Conservation (phyloP, 2,888 invertebrate genomes). For the Limulus polyphemus region DNA sequence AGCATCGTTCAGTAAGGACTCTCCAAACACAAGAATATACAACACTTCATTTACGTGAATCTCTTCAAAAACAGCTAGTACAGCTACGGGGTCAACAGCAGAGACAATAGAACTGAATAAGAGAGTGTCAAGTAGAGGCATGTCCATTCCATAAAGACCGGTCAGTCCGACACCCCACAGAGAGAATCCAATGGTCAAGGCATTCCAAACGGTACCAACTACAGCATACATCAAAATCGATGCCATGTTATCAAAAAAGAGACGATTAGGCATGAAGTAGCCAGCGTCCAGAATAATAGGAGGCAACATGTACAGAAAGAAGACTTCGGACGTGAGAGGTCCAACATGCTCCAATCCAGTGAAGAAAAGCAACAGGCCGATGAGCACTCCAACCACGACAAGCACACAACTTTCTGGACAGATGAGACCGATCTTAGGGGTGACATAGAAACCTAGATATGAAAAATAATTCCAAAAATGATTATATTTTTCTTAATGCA, state of each 20-base stretch:
- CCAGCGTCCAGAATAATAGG: slow-evolving; percentile 97
- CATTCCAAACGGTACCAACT: slow-evolving; percentile 82
- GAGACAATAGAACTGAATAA: slow-evolving; percentile 85
- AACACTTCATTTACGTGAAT: slow-evolving; percentile 96
- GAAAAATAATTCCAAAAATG: slow-evolving; percentile 25
- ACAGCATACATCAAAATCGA: slow-evolving; percentile 91
- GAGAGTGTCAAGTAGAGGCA: slow-evolving; percentile 60
- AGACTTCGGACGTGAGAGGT: slow-evolving; percentile 81
- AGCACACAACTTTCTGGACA: slow-evolving; percentile 96
- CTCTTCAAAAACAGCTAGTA: slow-evolving; percentile 92
- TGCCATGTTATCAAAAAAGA: slow-evolving; percentile 95
- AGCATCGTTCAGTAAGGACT: slow-evolving; percentile 93
- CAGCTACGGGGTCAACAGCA: slow-evolving; percentile 94
- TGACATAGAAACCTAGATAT: slow-evolving; percentile 86
- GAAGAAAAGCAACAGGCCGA: slow-evolving; percentile 70
- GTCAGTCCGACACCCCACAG: slow-evolving; percentile 71
- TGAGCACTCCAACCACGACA: slow-evolving; percentile 84
- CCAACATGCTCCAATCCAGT: slow-evolving; percentile 30
- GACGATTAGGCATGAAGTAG: slow-evolving; percentile 90
- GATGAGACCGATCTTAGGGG: slow-evolving; percentile 74
- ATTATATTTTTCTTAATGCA: no score
- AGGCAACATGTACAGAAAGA: slow-evolving; percentile 94
- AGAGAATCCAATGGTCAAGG: slow-evolving; percentile 53
- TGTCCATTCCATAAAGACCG: slow-evolving; percentile 59
- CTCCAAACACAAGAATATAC: slow-evolving; percentile 96